A percentile compares a stretch with the other conserved stretches of the same genome.
Conservation (phyloP, 2,113 vertebrate genomes). For the Pantherophis guttatus region DNA sequence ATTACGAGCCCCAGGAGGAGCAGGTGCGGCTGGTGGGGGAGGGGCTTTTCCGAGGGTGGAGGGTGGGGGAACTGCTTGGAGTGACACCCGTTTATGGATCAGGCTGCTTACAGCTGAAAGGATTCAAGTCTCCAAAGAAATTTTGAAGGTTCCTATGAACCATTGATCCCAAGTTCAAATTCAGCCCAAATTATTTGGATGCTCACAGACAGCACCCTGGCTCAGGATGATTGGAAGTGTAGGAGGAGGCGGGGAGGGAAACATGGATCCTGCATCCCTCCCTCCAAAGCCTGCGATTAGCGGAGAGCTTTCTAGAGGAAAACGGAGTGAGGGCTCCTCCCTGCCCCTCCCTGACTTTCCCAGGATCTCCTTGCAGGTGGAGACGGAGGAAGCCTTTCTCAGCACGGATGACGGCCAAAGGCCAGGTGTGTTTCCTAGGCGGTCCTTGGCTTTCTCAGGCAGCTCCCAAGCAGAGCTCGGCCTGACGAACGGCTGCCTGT, state of each 20-base stretch:
- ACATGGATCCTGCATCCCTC: neutral
- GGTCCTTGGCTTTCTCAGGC: neutral
- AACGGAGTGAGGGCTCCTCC: no score
- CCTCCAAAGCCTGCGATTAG: neutral
- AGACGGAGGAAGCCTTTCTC: constrained; percentile 77
- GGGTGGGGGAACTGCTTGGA: neutral
- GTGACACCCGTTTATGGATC: neutral
- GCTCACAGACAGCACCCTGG: neutral
- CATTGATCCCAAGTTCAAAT: neutral
- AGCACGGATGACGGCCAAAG: constrained; percentile 77
- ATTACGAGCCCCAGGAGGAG: neutral
- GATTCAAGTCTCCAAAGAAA: neutral
- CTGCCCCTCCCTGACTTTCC: neutral
- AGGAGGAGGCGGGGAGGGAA: neutral
- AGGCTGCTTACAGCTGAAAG: neutral
- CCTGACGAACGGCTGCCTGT: neutral
- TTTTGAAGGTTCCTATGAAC: neutral
- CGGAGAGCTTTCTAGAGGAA: neutral
- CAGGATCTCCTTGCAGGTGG: constrained; percentile 28
- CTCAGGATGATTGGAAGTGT: neutral
- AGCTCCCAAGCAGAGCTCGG: neutral
- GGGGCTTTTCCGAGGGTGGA: neutral
- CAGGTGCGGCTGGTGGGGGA: neutral
- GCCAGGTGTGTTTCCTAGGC: constrained; percentile 60
- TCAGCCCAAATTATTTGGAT: neutral